Evolutionary conservation across 2,888 invertebrate species (phyloP).

Genomic region (Hyposoter dolosus): DNA sequence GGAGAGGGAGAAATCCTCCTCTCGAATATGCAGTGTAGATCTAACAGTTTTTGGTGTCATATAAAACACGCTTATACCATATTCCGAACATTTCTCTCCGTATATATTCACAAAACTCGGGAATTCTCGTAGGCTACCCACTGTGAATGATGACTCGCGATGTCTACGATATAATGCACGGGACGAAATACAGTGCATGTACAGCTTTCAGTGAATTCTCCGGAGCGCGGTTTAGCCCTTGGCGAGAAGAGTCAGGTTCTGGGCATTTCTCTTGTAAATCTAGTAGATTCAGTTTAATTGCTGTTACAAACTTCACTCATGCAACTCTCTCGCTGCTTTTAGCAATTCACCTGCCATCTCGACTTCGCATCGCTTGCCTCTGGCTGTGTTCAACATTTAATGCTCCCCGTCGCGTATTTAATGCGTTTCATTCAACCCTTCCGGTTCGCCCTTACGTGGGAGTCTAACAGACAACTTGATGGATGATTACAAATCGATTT

Average conservation of each 20-base stretch:
- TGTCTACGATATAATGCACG: constrained; percentile 50
- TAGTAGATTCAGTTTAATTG: constrained; percentile 71
- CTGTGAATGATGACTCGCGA: constrained; percentile 48
- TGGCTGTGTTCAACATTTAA: constrained; percentile 63
- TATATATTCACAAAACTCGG: constrained; percentile 26
- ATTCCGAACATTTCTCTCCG: constrained; percentile 24
- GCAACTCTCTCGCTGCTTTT: constrained; percentile 55
- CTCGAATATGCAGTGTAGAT: constrained; percentile 29
- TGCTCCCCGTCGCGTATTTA: constrained; percentile 52
- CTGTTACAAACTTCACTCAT: constrained; percentile 66
- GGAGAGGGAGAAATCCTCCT: constrained; percentile 19
- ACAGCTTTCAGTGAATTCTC: constrained; percentile 63
- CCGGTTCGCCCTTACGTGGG: constrained; percentile 4
- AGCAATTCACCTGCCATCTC: constrained; percentile 63
- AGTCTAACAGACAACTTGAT: constrained; percentile 32
- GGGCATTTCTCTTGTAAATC: constrained; percentile 69
- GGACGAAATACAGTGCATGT: constrained; percentile 27
- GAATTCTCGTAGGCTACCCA: constrained; percentile 45
- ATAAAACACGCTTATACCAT: constrained; percentile 33
- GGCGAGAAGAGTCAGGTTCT: constrained; percentile 54
- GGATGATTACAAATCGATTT: constrained; percentile 26
- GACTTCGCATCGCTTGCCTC: constrained; percentile 47
- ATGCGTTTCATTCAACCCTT: constrained; percentile 57
- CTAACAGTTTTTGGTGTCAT: constrained; percentile 33
- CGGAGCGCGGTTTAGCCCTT: constrained; percentile 54